Conservation (phyloP, 2,888 invertebrate genomes). For the Patella pellucida region DNA sequence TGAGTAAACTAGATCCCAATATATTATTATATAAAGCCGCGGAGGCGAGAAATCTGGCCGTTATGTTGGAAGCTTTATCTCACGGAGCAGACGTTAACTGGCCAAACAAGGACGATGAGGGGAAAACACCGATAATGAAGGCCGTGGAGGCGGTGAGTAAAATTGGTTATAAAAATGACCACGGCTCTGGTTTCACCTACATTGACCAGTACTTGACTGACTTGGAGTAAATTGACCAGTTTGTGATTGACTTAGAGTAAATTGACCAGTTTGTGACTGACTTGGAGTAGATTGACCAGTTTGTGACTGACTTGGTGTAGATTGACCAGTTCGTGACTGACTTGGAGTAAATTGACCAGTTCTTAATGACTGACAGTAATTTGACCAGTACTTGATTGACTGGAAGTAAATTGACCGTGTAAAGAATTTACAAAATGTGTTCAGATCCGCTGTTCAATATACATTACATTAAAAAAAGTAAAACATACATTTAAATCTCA, state of each 20-base stretch:
- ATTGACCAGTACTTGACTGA: background rate
- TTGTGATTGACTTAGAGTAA: too few relatives aligned
- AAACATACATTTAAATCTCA: too few relatives aligned
- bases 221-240: background rate
- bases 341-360: too few relatives aligned
- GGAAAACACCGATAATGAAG: conserved; percentile 83
- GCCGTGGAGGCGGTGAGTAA: conserved; percentile 86
- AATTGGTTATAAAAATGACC: background rate
- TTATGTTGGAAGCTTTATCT: conserved; percentile 91
- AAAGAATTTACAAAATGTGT: too few relatives aligned
- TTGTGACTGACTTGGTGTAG: too few relatives aligned
- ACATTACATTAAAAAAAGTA: too few relatives aligned
- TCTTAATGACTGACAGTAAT: background rate
- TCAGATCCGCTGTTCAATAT: too few relatives aligned
- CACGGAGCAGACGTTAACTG: conserved; percentile 85
- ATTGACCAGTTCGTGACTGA: too few relatives aligned
- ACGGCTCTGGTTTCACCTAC: background rate
- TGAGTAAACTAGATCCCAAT: conserved; percentile 65
- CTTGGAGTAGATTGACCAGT: too few relatives aligned
- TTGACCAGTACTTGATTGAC: too few relatives aligned
- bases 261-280: too few relatives aligned
- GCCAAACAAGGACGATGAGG: conserved; percentile 80
- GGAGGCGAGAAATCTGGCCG: conserved; percentile 89
- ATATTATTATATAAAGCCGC: conserved; percentile 77
- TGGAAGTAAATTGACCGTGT: too few relatives aligned